Evolutionary conservation across 2,113 vertebrate genomes (phyloP).

Genomic region (Apteryx owenii): DNA sequence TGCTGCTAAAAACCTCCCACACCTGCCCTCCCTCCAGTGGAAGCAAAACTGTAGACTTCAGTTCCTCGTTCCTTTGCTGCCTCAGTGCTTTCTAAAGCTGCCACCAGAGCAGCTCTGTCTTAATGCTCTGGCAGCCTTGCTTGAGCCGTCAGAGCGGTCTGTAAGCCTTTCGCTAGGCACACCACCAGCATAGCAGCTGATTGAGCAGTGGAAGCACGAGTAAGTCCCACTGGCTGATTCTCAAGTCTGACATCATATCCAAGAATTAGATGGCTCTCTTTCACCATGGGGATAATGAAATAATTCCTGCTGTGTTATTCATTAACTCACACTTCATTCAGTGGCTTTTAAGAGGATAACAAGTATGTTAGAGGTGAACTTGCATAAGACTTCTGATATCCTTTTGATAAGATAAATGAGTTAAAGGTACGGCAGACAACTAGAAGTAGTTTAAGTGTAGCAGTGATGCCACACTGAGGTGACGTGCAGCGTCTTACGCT

Average conservation of each 20-base stretch:
- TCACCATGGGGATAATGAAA: conserved; percentile 52
- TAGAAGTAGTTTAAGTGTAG: not conserved
- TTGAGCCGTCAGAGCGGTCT: not conserved
- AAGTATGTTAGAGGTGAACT: conserved; percentile 32
- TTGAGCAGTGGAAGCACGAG: conserved; percentile 11
- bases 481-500: not conserved
- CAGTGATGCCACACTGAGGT: not conserved
- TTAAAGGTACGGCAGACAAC: not conserved
- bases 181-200: not conserved
- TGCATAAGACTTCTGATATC: conserved; percentile 30
- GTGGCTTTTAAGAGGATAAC: conserved; percentile 14
- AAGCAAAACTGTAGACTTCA: not conserved
- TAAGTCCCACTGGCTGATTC: conserved; percentile 36
- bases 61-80: not conserved
- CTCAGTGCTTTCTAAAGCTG: not conserved
- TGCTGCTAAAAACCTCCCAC: not conserved
- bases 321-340: conserved; percentile 66
- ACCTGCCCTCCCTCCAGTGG: not conserved
- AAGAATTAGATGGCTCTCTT: conserved; percentile 54
- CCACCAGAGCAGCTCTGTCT: not conserved
- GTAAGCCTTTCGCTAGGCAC: not conserved
- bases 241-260: conserved; percentile 52
- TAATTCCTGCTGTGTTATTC: conserved; percentile 57
- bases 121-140: not conserved
- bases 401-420: conserved; percentile 31